Base-by-base conservation (phyloP, 2,113 vertebrate species). In the Cyprinus carpio region DNA sequence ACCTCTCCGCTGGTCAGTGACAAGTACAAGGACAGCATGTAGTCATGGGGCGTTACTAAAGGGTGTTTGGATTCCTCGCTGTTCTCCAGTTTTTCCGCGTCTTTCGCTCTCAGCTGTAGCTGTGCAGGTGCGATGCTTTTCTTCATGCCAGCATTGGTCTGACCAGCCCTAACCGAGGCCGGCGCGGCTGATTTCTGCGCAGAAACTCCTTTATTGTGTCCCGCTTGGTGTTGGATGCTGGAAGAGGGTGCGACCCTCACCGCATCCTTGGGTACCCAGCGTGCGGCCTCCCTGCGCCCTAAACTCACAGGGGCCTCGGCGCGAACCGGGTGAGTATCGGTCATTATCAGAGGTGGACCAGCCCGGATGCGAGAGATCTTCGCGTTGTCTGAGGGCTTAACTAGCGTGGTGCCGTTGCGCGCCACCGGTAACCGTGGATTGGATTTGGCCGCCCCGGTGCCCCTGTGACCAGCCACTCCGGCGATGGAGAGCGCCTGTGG, bases 1-100 rank as follows among this genome's bases (percentile, higher is more conserved):
- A 95, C 87, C 91, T 96, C 96, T 79, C 96, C 96, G 87, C 94
- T 95, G 83, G 96, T 96, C 72, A 97, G 96, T 81, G 96, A 97
- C 96, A 95, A 96, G 93, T 99, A 99, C 87, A 99, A 94, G 31
- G 97, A 98, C 89, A 99, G 94, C 98, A 99, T 99, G 95, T 99
- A 99, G 91, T 99, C 98, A 77, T 98, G 98, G 51, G 97, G 97
- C 0, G 93, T 96, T 83, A 99, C 95, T 77, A 96, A 93, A 80
- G 96, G 97, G 64, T 96, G 96, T 85, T 93, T 94, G 87, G 95
- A 91, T 3, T 92, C 87, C 85, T 94, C 34, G 77, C 83, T 90
- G 60, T 78, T 87, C 25, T 77, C 84, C 25, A 16, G 2, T 75
- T 82, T 92, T 37, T 7, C 37, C 40, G 40, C 10, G 40, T 12